These are phyloP conservation scores for Bombyx mandarina DNA, from an alignment of 1,140 invertebrate genomes.

Conservation along the genomic window DNA sequence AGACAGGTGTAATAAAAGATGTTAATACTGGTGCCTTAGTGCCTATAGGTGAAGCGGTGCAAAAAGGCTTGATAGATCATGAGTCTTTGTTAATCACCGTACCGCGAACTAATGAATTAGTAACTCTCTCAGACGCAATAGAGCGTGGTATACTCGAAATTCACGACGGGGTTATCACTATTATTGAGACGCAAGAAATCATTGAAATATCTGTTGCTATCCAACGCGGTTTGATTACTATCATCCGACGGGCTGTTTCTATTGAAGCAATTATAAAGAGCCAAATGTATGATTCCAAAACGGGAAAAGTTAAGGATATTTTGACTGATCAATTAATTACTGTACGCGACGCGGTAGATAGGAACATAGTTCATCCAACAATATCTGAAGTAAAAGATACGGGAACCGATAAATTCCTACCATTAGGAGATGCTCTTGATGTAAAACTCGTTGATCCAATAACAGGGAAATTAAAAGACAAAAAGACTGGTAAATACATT, in stretches of 20 bases:
- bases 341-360: slow-evolving; percentile 82
- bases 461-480: slow-evolving; percentile 78
- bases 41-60: slow-evolving; percentile 80
- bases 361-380: slow-evolving; percentile 85
- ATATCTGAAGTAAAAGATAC: slow-evolving; percentile 88
- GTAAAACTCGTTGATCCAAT: slow-evolving; percentile 78
- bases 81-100: slow-evolving; percentile 80
- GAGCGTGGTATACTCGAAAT: slow-evolving; percentile 84
- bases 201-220: slow-evolving; percentile 82
- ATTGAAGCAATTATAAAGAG: slow-evolving; percentile 82
- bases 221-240: slow-evolving; percentile 77
- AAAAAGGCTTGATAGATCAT: slow-evolving; percentile 80
- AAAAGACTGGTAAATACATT: slow-evolving; percentile 76
- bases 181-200: slow-evolving; percentile 77
- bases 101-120: slow-evolving; percentile 78
- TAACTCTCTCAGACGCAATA: slow-evolving; percentile 82
- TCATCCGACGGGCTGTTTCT: slow-evolving; percentile 80
- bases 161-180: slow-evolving; percentile 78
- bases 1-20: slow-evolving; percentile 76
- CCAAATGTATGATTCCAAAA: slow-evolving; percentile 78
- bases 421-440: slow-evolving; percentile 78
- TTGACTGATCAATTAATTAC: slow-evolving; percentile 79
- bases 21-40: slow-evolving; percentile 73
- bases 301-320: slow-evolving; percentile 80
- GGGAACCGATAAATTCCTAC: slow-evolving; percentile 76